phyloP scores from a whole-genome alignment of 2,797 vertebrate species.

The Onychomys arenicola region DNA sequence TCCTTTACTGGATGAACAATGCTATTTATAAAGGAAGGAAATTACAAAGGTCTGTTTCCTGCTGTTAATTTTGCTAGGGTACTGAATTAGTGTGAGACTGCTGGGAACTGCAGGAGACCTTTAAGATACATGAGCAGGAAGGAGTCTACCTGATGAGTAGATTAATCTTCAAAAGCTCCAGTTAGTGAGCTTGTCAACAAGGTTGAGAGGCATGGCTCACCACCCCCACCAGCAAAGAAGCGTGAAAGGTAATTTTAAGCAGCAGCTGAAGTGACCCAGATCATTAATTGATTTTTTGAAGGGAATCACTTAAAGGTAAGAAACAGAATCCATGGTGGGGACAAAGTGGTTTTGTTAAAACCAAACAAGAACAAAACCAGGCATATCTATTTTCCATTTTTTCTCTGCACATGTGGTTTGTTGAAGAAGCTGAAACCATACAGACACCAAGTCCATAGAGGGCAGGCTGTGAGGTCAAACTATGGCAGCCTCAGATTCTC shows the following conservation, averaged over 20 bases:
- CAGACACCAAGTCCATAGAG: neutral
- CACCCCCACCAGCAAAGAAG: neutral
- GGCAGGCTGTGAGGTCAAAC: neutral
- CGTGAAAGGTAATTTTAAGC: constrained; percentile 57
- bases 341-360: constrained; percentile 46
- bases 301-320: neutral
- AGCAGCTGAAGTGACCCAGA: constrained; percentile 50
- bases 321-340: constrained; percentile 60
- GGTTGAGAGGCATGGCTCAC: neutral
- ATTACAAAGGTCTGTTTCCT: constrained; percentile 88
- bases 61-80: constrained; percentile 88
- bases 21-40: constrained; percentile 86
- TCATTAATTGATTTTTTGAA: constrained; percentile 73
- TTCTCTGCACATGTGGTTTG: neutral
- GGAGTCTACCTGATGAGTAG: constrained; percentile 84
- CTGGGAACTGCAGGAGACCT: constrained; percentile 86
- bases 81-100: constrained; percentile 86
- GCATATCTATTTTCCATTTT: constrained; percentile 36
- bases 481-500: neutral
- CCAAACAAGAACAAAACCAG: constrained; percentile 46
- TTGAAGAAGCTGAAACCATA: neutral
- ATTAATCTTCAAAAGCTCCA: constrained; percentile 85
- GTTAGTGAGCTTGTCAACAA: constrained; percentile 78
- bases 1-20: constrained; percentile 86
- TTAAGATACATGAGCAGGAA: constrained; percentile 84